Base-by-base conservation (phyloP, 1,140 invertebrate genomes). In the Penaeus indicus region DNA sequence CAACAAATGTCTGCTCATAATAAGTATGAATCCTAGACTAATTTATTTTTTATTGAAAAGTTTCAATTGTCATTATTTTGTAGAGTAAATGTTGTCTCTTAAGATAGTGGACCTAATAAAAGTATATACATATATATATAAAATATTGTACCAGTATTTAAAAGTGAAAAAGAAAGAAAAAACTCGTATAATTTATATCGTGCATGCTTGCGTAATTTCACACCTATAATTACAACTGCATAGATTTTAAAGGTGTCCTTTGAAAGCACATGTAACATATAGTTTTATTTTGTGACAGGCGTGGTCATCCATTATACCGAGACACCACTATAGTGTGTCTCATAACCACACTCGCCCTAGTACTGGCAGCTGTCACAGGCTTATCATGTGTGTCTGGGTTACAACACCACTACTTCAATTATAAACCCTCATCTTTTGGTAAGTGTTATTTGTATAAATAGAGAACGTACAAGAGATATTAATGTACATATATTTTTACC, bases 391-490 rank as follows among this genome's bases (percentile, higher is more conserved):
- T 95, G 11, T 95, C 89, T 1, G 80, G 88, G 64, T 80, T 91
- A 16, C 75, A 78, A 1, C 67, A 89, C 18, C 69, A 81, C 91
- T 95, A 95, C 72, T 97, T 96, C 90, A 92, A 93, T 79, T 97
- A 97, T 92, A 93, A 95, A 61, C 96, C 96, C 2, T 96, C 96
- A 90, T 97, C 97, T 84, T 98, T 96, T 93, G 97, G 97, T 97
- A 93, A 95, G 93, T 92, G 60, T 1, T 54, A 1, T 54, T 54
- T 16, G 54, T 54, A 5, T 54, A 13, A 16, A 54, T 1, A 13
- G 54, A 11, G 16, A 54, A 54, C 10, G 10, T 13, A 16, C 0
- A 54, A 54, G 11, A 54, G 8, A 54, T 54, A 16, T 54, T 54
- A 16, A 16, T 54, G 1, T 54, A 54, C 16, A 54, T 54, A 54